Conservation (phyloP, 1,140 invertebrate species). For the Lordiphosa collinella region DNA sequence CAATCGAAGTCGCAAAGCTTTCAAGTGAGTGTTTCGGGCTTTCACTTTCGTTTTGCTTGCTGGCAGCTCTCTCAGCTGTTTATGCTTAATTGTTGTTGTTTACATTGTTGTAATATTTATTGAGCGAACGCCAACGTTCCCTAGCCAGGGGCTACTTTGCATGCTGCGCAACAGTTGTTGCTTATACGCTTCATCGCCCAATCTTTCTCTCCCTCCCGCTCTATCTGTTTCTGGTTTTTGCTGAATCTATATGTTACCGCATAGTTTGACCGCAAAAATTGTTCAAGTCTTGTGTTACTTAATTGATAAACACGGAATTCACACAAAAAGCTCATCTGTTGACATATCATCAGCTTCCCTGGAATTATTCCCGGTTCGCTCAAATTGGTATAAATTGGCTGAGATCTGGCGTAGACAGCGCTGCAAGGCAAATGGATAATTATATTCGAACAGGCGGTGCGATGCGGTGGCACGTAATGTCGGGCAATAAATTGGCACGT, state of each 20-base stretch:
- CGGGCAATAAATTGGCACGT: constrained; percentile 26
- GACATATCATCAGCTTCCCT: constrained; percentile 4
- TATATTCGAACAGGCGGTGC: constrained; percentile 14
- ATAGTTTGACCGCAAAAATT: constrained; percentile 53
- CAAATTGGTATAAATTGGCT: constrained; percentile 37
- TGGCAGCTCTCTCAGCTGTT: constrained; percentile 18
- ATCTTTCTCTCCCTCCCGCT: constrained; percentile 16
- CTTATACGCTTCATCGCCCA: constrained; percentile 29
- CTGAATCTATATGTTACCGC: constrained; percentile 56
- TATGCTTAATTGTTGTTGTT: constrained; percentile 1
- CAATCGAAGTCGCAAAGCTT: constrained; percentile 53
- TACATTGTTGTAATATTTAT: constrained; percentile 16
- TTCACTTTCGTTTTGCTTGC: constrained; percentile 48
- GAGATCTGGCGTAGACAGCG: constrained; percentile 9
- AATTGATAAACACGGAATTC: constrained; percentile 52
- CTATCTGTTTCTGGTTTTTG: constrained; percentile 22
- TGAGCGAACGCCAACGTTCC: constrained; percentile 7
- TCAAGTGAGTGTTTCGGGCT: constrained; percentile 35
- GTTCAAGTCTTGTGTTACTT: constrained; percentile 39
- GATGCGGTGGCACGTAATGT: constrained; percentile 5
- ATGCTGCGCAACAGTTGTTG: constrained; percentile 40
- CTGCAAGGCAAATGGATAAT: constrained; percentile 30
- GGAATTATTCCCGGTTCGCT: neutral
- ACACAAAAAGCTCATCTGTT: neutral
- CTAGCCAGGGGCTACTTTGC: constrained; percentile 48